Conservation (phyloP, 2,888 invertebrate species). For the Tiphia femorata region DNA sequence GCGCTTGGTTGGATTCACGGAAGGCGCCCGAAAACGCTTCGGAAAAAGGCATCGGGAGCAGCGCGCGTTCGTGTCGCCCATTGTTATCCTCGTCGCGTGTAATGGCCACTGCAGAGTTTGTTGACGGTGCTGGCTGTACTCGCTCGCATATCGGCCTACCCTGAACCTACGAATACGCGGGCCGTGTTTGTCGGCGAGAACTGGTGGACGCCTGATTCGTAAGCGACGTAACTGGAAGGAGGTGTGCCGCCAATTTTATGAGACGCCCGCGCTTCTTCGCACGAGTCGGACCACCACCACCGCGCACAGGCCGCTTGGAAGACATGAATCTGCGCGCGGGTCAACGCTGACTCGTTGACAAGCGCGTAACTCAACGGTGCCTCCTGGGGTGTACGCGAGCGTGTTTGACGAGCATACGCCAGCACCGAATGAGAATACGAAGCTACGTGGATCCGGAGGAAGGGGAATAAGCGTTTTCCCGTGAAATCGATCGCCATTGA, state of each 20-base stretch:
- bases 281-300: constrained; percentile 42
- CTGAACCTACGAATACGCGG: constrained; percentile 25
- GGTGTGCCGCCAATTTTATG: constrained; percentile 39
- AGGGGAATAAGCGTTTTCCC: constrained; percentile 14
- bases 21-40: constrained; percentile 47
- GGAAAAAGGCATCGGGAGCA: constrained; percentile 47
- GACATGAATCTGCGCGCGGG: constrained; percentile 59
- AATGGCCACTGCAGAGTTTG: constrained; percentile 62
- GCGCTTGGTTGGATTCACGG: constrained; percentile 40
- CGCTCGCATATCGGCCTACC: constrained; percentile 43
- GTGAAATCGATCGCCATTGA: constrained; percentile 48
- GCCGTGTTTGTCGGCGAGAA: background rate
- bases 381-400: constrained; percentile 16
- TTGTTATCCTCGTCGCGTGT: constrained; percentile 65
- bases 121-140: constrained; percentile 54
- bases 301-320: constrained; percentile 43
- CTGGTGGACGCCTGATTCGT: background rate
- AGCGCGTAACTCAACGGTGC: constrained; percentile 47
- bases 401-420: constrained; percentile 3
- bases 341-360: constrained; percentile 56
- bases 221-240: background rate
- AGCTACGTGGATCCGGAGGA: too few species aligned
- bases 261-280: constrained; percentile 38
- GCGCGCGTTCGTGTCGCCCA: constrained; percentile 59
- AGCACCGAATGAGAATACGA: too few species aligned